phyloP scores from a whole-genome alignment of 2,797 vertebrate genomes.

The Fistularia commersonii region DNA sequence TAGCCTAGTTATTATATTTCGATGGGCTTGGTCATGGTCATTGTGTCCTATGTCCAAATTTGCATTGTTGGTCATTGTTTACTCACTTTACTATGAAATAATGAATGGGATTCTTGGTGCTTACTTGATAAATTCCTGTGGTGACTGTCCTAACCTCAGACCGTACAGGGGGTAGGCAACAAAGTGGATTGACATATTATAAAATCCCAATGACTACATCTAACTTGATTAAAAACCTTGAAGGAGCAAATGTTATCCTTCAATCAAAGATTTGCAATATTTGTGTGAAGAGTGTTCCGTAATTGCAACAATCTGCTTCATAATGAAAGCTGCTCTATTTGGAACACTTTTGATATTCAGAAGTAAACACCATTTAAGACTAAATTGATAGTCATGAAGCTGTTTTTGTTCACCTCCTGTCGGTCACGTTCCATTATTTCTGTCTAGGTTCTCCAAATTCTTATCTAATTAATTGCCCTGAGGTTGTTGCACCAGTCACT shows the following conservation, averaged over 20 bases:
- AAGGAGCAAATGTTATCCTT: too few relatives aligned
- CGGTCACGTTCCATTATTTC: conserved; percentile 5
- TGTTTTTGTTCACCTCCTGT: conserved; percentile 28
- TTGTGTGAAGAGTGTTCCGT: too few relatives aligned
- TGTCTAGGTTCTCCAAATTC: conserved; percentile 17
- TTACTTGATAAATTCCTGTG: neutral
- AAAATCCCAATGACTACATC: too few relatives aligned
- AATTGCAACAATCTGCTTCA: too few relatives aligned
- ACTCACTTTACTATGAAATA: conserved; percentile 25
- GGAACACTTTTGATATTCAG: neutral
- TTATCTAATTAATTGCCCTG: neutral
- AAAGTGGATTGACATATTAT: too few relatives aligned
- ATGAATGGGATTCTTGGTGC: conserved; percentile 23
- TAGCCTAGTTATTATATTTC: neutral
- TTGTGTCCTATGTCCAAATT: conserved; percentile 25
- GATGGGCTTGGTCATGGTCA: neutral
- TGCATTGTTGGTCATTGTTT: conserved; percentile 19
- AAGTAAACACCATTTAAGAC: neutral
- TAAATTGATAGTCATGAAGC: neutral
- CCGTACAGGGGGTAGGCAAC: too few relatives aligned
- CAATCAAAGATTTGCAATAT: too few relatives aligned
- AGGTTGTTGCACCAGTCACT: conserved; percentile 28
- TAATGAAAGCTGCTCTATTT: neutral
- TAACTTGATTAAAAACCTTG: too few relatives aligned
- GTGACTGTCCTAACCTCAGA: conserved; percentile 38